Percentiles rank a stretch among this genome's conserved stretches.
Conservation (phyloP, 2,113 vertebrate genomes). For the Cyphomyrus plagiostoma region DNA sequence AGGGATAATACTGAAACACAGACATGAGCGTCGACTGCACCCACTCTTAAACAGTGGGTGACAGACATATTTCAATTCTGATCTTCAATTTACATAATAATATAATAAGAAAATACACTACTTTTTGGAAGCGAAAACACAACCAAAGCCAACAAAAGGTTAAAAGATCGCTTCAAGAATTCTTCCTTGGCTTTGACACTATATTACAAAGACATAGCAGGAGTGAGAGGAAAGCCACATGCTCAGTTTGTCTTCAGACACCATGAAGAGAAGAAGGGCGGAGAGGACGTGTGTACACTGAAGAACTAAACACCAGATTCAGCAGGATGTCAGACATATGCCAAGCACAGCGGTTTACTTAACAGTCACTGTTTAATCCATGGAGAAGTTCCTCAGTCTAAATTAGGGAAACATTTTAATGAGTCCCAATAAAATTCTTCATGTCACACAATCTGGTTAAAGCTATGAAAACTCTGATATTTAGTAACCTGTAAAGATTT, state of each 20-base stretch:
- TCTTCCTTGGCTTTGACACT: background rate
- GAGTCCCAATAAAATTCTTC: background rate
- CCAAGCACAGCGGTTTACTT: background rate
- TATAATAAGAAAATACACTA: background rate
- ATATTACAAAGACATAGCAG: background rate
- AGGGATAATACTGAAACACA: background rate
- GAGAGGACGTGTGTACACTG: background rate
- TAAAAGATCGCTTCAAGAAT: background rate
- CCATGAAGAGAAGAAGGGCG: background rate
- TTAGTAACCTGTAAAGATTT: background rate
- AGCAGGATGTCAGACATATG: background rate
- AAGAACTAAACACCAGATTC: background rate
- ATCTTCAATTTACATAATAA: background rate
- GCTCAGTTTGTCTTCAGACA: background rate
- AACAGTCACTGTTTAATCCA: background rate
- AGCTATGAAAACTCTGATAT: background rate
- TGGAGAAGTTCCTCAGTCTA: background rate
- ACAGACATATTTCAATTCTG: background rate
- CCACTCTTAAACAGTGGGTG: background rate
- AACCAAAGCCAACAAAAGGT: background rate
- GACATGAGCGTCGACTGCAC: background rate
- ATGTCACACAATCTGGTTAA: background rate
- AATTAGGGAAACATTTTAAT: background rate
- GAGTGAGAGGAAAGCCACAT: background rate
- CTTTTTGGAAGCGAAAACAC: too few relatives aligned